Conservation (phyloP, 2,888 invertebrate genomes). For the Nudaria mundana region DNA sequence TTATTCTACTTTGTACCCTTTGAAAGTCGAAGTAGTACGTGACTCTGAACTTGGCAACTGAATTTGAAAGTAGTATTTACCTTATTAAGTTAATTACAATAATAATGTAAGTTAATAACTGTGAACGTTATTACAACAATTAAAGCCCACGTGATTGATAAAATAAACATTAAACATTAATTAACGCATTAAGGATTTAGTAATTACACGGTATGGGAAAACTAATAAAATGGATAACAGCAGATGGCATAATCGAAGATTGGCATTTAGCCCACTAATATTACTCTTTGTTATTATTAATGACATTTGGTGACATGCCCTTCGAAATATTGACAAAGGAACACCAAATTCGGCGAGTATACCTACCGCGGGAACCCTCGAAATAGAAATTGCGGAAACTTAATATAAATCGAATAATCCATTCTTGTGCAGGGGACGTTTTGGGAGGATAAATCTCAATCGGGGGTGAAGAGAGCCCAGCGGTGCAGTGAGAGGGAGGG, state of each 20-base stretch:
- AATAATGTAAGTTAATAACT: no score
- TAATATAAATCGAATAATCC: slow-evolving; percentile 80
- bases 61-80: no score
- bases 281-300: slow-evolving; percentile 69
- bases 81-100: no score
- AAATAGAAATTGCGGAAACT: slow-evolving; percentile 77
- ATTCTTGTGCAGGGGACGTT: slow-evolving; percentile 71
- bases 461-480: slow-evolving; percentile 65
- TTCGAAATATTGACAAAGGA: slow-evolving; percentile 68
- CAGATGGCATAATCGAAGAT: slow-evolving; percentile 62
- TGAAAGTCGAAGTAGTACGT: no score
- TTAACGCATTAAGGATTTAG: no score
- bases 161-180: no score
- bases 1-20: no score
- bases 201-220: no score
- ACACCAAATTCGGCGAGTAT: slow-evolving; percentile 52
- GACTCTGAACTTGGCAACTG: no score
- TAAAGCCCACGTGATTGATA: no score
- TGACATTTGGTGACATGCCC: slow-evolving; percentile 61
- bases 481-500: slow-evolving; percentile 58
- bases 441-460: slow-evolving; percentile 76
- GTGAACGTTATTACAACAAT: no score
- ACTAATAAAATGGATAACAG: slow-evolving; percentile 37
- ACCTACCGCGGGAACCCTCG: slow-evolving; percentile 66
- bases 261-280: slow-evolving; percentile 58